Base-by-base conservation (phyloP, 2,888 invertebrate genomes). In the Conus canariensis region DNA sequence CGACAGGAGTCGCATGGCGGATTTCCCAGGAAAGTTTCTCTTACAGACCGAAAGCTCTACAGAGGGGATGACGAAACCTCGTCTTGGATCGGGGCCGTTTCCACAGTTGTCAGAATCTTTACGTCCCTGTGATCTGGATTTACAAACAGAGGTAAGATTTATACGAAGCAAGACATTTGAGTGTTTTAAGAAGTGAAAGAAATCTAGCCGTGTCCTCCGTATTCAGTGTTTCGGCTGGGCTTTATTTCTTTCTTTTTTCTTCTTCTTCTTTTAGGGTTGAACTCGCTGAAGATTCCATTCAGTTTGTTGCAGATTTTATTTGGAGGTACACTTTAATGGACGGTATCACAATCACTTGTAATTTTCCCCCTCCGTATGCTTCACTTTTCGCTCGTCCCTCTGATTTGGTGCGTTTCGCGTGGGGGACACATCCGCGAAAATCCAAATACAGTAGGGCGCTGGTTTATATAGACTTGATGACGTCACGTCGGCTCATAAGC, bases 1-100 rank as follows among this genome's bases (percentile, higher is more conserved):
- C 85, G 30, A 74, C 70, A 45, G 67, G 90, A 92, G 91, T 92
- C 87, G 82, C 77, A 92, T 91, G 91, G 90, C 90, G 91, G 92
- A 91, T 91, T 70, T 91, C 87, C 58, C 58, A 74, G 60, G n/a
- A 85, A 83, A 67, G 74, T 91, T 88, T 82, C 87, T 85, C 85
- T 25, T 56, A 19, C n/a, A 87, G 14, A 67, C 67, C n/a, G 56
- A 4, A 85, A 19, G 83, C 59, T 56, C 30, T 16, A n/a, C 70
- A n/a, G 88, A n/a, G 30, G 90, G 56, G 7, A 83, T 83, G 82
- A 83, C 58, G 8, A 83, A 83, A 25, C 82, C 25, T 6, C 77
- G 30, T 25, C 12, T 16, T 25, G 77, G 30, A 16, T 56, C 7
- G 19, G 82, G 56, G 19, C 19, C 7, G 22, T 83, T 58, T 83